These are phyloP conservation scores for Rissa tridactyla DNA, from an alignment of 2,113 vertebrate species.

Conservation along the genomic window DNA sequence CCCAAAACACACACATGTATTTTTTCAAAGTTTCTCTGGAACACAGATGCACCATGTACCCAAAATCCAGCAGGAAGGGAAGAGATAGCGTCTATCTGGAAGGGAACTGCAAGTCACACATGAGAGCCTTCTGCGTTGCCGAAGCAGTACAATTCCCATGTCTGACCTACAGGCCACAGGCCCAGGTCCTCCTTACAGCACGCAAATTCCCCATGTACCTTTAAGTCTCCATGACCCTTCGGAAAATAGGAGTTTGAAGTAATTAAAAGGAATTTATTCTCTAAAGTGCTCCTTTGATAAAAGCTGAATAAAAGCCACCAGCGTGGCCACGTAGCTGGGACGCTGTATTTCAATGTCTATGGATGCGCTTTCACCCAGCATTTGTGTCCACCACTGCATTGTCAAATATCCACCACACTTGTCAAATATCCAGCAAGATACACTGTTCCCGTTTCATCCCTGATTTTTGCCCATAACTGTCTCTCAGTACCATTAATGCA, in stretches of 20 bases:
- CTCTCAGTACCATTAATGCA: neutral
- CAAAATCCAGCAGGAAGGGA: neutral
- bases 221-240: neutral
- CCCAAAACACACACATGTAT: neutral
- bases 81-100: neutral
- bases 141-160: accelerated
- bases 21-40: neutral
- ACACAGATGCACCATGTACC: too few species aligned
- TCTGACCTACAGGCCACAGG: neutral
- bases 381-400: neutral
- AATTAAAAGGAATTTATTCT: neutral
- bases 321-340: accelerated
- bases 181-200: neutral
- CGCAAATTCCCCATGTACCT: neutral
- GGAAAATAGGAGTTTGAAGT: neutral
- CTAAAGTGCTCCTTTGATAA: neutral
- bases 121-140: neutral
- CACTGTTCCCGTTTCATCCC: neutral
- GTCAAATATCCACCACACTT: neutral
- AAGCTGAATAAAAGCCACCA: neutral
- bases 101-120: neutral
- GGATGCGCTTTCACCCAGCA: neutral
- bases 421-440: neutral
- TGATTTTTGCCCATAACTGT: neutral
- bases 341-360: neutral